Percentiles rank a stretch among this genome's conserved stretches.
Evolutionary conservation across 2,888 invertebrate species (phyloP).

Genomic region (Sthenelais limicola): DNA sequence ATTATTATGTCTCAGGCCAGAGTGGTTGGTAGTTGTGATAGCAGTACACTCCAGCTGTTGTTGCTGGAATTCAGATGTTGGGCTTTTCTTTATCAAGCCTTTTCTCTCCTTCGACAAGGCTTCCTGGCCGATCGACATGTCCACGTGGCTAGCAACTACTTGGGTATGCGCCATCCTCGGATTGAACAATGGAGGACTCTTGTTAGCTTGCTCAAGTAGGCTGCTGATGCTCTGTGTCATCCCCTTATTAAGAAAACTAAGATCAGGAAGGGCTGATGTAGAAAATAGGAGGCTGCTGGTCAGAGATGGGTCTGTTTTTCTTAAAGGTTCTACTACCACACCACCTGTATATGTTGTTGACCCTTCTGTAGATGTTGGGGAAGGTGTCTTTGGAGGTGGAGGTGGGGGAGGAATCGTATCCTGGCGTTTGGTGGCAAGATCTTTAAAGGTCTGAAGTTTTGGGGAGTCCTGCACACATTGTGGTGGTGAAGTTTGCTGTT

Average conservation of each 20-base stretch:
- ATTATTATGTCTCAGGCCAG: no score
- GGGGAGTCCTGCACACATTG: constrained; percentile 17
- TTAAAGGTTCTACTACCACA: constrained; percentile 7
- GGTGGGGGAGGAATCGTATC: not conserved
- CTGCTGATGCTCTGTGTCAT: constrained; percentile 34
- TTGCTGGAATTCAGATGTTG: not conserved
- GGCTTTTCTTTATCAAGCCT: constrained; percentile 14
- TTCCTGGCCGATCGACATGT: constrained; percentile 22
- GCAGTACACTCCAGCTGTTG: constrained; percentile 3
- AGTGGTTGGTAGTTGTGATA: constrained; percentile 41
- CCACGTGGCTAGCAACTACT: not conserved
- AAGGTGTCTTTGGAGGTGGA: not conserved
- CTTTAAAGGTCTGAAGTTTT: constrained; percentile 37
- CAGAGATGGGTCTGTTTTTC: constrained; percentile 14
- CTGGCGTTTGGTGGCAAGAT: constrained; percentile 37
- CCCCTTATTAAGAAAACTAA: constrained; percentile 52
- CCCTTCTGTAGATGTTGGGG: not conserved
- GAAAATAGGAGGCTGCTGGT: constrained; percentile 43
- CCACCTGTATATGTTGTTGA: no score
- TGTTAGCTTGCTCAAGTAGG: constrained; percentile 18
- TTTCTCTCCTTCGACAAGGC: constrained; percentile 16
- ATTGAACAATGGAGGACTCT: constrained; percentile 6
- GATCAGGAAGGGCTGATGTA: constrained; percentile 50
- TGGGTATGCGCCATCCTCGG: constrained; percentile 7
- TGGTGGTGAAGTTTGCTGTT: no score